Base-by-base conservation (phyloP, 2,888 invertebrate species). In the Cordylochernes scorpioides region DNA sequence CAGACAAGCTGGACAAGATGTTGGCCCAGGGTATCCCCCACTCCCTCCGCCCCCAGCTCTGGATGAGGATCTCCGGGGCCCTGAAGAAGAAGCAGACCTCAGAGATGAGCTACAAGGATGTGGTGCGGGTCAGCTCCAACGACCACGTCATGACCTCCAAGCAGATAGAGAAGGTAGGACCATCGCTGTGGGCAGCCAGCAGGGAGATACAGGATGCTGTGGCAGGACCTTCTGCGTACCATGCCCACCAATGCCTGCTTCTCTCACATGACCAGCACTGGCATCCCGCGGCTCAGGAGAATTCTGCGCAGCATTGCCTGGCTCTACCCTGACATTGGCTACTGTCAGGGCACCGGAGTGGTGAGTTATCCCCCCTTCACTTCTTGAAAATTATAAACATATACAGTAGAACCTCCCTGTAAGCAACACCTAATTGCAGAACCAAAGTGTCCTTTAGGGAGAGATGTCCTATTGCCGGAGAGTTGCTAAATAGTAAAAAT, bases 171-270 rank as follows among this genome's bases (percentile, higher is more conserved):
- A 88, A 91, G 47, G 55, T 56, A 33, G 16, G n/a, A 13, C 9
- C 9, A 13, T 29, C 9, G 12, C 24, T 7, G 5, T 24, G 5
- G 12, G 13, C 5, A 24, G 5, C 6, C 5, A 5, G 13, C 10
- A 24, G 13, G 12, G n/a, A n/a, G 12, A 14, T 24, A 24, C 9
- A 24, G 22, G n/a, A 10, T 6, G 8, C 22, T 27, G 13, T 26
- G n/a, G 17, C 15, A 57, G 58, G 97, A 97, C 60, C 59, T 97
- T 24, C 61, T 91, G 27, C 68, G 94, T 42, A 91, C 86, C 30
- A 66, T 97, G 62, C 97, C 97, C 3, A 80, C 75, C 39, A 94
- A 97, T 61, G 82, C 75, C 10, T 97, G 94, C 54, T 97, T 91
- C 53, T 78, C 77, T 47, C 71, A 75, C 52, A 67, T 74, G 19